Percentiles rank a stretch among this genome's conserved stretches.
Evolutionary conservation across 2,797 vertebrate species (phyloP).

Genomic region (Tadarida brasiliensis): DNA sequence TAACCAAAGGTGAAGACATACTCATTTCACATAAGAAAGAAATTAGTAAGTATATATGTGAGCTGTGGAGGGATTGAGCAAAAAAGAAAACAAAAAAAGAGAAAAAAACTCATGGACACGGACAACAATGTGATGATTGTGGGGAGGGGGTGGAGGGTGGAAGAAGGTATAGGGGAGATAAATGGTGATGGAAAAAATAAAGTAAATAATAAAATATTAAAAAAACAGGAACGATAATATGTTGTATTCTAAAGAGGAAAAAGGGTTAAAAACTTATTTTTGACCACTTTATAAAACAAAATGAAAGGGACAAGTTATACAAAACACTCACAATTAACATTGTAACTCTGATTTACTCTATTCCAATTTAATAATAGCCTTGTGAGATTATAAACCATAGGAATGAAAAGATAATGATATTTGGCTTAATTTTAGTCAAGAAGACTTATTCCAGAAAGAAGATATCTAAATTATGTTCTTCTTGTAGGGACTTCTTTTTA

Average conservation of each 20-base stretch:
- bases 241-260: not conserved
- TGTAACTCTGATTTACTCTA: not conserved
- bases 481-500: not conserved
- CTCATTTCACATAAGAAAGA: slow-evolving; percentile 2
- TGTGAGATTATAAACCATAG: not conserved
- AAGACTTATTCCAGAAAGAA: not conserved
- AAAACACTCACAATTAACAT: slow-evolving; percentile 29
- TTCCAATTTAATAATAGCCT: not conserved
- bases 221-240: not conserved
- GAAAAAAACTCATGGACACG: not conserved
- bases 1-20: not conserved
- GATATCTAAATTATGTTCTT: not conserved
- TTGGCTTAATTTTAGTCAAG: not conserved
- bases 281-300: not conserved
- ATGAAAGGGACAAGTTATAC: slow-evolving; percentile 8
- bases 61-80: not conserved
- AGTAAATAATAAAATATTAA: no score
- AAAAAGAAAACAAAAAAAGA: not conserved
- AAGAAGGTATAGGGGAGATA: not conserved
- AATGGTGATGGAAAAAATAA: not conserved
- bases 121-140: not conserved
- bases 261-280: not conserved
- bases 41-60: not conserved
- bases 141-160: not conserved
- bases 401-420: not conserved